Conservation (phyloP, 2,797 vertebrate species). For the Kryptopterus vitreolus region DNA sequence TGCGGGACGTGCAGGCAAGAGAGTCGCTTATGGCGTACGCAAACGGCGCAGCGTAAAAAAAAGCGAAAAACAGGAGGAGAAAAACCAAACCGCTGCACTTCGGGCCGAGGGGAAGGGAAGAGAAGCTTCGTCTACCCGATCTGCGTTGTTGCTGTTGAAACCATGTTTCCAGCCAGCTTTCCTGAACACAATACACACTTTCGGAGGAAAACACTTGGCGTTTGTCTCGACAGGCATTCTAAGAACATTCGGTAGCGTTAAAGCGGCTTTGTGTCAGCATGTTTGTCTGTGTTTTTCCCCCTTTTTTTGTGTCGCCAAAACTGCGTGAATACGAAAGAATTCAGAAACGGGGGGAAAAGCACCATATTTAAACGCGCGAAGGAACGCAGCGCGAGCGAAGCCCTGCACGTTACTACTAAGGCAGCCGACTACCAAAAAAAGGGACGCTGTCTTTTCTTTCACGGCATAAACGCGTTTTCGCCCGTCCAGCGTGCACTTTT, state of each 20-base stretch:
- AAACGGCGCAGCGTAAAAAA: constrained; percentile 67
- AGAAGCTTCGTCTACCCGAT: neutral
- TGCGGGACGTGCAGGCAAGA: constrained; percentile 52
- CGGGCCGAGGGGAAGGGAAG: constrained; percentile 66
- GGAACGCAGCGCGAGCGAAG: constrained; percentile 61
- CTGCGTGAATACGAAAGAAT: constrained; percentile 65
- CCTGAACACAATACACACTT: neutral
- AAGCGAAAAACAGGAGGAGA: neutral
- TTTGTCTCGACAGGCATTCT: neutral
- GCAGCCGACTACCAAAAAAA: neutral
- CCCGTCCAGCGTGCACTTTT: constrained; percentile 59
- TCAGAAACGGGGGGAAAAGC: constrained; percentile 75
- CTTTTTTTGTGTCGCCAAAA: neutral
- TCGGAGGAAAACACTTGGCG: neutral
- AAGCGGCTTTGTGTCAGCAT: neutral
- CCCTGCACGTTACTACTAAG: constrained; percentile 46
- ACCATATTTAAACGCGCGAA: constrained; percentile 74
- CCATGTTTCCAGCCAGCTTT: constrained; percentile 25
- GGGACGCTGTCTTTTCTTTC: neutral
- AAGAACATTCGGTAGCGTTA: no score
- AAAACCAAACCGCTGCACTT: constrained; percentile 62
- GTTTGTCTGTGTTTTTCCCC: neutral
- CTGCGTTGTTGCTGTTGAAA: neutral
- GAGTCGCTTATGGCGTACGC: constrained; percentile 65
- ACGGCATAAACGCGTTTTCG: constrained; percentile 9